Evolutionary conservation across 2,113 vertebrate species (phyloP).

Genomic region (Turnix velox): DNA sequence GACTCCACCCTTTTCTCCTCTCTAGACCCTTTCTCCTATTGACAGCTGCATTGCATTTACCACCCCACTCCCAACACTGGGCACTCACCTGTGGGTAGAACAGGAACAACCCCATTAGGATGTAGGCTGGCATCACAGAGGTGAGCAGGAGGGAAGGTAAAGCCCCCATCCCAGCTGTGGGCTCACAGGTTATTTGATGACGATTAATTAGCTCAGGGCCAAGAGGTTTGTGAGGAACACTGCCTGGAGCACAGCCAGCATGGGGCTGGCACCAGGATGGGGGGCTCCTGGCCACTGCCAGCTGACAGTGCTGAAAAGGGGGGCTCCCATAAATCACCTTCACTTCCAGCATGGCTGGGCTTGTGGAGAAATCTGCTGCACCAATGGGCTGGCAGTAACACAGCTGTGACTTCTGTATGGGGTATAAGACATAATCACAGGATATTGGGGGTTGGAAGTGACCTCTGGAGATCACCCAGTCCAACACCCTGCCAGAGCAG

Average conservation of each 20-base stretch:
- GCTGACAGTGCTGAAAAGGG: background rate
- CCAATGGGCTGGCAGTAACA: background rate
- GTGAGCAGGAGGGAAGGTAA: background rate
- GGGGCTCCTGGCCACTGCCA: background rate
- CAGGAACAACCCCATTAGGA: accelerated
- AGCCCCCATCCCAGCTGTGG: background rate
- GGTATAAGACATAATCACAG: background rate
- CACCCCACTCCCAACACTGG: background rate
- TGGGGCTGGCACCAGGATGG: accelerated
- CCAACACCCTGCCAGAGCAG: too few species aligned
- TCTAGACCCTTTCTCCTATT: background rate
- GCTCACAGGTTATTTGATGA: background rate
- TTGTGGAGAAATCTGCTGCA: background rate
- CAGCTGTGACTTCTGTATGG: background rate
- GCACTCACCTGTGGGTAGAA: too few species aligned
- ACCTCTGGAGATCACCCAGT: too few species aligned
- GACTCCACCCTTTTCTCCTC: background rate
- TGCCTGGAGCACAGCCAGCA: background rate
- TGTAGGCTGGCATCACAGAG: accelerated
- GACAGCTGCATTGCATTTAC: background rate
- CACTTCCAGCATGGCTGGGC: background rate
- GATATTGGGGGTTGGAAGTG: too few species aligned
- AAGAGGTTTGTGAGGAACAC: background rate
- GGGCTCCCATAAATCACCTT: background rate
- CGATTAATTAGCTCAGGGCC: slow-evolving; percentile 39